Conservation (phyloP, 2,113 vertebrate species). For the Leptosomus discolor region DNA sequence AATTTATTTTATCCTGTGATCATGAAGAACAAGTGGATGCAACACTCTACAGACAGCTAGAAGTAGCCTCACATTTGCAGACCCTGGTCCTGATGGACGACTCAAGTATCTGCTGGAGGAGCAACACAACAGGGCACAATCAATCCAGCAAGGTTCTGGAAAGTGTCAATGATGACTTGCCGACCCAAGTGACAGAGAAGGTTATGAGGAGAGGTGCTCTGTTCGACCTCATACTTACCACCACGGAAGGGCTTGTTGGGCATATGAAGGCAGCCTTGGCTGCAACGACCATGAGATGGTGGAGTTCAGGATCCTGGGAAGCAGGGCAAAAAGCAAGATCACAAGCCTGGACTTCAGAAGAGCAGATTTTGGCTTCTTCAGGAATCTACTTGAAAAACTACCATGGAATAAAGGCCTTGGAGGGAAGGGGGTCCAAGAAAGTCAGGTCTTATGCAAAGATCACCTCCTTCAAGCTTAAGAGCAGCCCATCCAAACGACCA, state of each 20-base stretch:
- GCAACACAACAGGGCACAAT: background rate
- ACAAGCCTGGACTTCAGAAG: background rate
- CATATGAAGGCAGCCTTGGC: background rate
- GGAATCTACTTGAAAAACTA: background rate
- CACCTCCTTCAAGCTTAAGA: background rate
- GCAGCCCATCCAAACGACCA: background rate
- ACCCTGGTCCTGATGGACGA: background rate
- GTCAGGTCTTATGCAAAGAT: background rate
- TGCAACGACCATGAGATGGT: background rate
- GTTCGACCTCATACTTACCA: background rate
- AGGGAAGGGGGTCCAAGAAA: background rate
- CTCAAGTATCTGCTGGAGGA: background rate
- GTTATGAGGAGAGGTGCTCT: background rate
- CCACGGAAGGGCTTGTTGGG: background rate
- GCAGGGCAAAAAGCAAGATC: background rate
- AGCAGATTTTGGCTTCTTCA: background rate
- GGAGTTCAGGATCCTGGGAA: background rate
- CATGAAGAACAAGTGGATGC: background rate
- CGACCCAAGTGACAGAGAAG: background rate
- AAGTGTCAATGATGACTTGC: accelerated
- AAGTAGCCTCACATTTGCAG: background rate
- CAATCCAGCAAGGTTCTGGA: background rate
- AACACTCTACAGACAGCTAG: background rate
- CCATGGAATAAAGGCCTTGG: background rate
- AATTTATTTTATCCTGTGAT: background rate